Evolutionary conservation across 1,140 invertebrate species (phyloP).

Genomic region (Pygmarrhopalites habei): DNA sequence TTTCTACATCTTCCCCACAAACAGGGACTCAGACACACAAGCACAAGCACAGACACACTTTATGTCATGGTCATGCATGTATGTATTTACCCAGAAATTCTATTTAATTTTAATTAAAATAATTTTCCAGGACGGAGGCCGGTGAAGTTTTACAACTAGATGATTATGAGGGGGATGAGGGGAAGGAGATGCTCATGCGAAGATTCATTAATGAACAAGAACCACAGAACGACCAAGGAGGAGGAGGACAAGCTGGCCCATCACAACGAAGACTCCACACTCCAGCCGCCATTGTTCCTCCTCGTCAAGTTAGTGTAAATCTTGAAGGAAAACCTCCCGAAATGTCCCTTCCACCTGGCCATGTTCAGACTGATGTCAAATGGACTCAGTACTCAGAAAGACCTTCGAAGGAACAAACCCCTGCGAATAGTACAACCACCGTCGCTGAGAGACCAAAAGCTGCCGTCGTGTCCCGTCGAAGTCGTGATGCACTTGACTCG

Average conservation of each 20-base stretch:
- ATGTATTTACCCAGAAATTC: no score
- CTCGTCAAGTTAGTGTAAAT: not conserved
- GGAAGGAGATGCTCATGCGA: constrained; percentile 37
- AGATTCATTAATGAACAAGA: constrained; percentile 35
- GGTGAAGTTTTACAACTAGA: constrained; percentile 38
- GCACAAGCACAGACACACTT: no score
- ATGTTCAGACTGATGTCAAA: not conserved
- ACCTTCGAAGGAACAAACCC: not conserved
- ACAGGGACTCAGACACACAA: not conserved
- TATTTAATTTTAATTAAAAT: no score
- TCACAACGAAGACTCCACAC: not conserved
- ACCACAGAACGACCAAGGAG: constrained; percentile 2
- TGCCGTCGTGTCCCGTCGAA: constrained; percentile 19
- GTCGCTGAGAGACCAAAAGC: constrained; percentile 31
- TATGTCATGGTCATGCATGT: no score
- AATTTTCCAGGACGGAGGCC: constrained; percentile 27
- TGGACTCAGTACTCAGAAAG: not conserved
- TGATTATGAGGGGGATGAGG: constrained; percentile 35
- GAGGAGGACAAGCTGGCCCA: not conserved
- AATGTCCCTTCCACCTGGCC: not conserved
- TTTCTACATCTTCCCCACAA: no score
- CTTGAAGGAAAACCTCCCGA: not conserved
- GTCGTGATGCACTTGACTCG: not conserved
- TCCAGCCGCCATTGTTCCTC: constrained; percentile 7
- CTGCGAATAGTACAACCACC: not conserved